A percentile compares a stretch with the other conserved stretches of the same genome.
Evolutionary conservation across 2,113 vertebrate species (phyloP).

Genomic region (Trematocara macrostoma): DNA sequence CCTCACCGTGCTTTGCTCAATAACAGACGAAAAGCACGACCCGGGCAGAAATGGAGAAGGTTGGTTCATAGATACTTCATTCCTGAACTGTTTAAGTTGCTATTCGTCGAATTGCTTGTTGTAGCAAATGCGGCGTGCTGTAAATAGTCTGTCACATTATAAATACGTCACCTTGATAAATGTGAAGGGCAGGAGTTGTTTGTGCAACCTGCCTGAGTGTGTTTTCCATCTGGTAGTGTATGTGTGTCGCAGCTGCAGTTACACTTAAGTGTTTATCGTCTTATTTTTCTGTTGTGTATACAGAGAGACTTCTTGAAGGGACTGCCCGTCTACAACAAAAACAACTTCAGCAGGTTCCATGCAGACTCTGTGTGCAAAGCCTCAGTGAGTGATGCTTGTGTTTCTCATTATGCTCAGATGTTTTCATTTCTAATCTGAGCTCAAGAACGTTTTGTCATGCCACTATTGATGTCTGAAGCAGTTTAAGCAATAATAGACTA

Average conservation of each 20-base stretch:
- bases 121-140: neutral
- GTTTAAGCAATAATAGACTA: neutral
- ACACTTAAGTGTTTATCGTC: neutral
- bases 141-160: neutral
- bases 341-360: constrained; percentile 92
- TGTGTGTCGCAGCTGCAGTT: neutral
- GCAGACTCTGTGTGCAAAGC: constrained; percentile 93
- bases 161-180: neutral
- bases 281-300: neutral
- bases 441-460: neutral
- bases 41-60: constrained; percentile 56
- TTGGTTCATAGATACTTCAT: neutral
- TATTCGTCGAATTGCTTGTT: neutral
- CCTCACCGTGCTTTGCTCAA: neutral
- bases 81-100: neutral
- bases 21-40: neutral
- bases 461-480: neutral
- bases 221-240: neutral
- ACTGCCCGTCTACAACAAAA: constrained; percentile 92
- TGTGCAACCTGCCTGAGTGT: neutral
- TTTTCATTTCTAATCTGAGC: neutral
- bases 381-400: constrained; percentile 77
- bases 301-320: constrained; percentile 91
- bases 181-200: neutral
- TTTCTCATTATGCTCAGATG: neutral